Evolutionary conservation across 2,888 invertebrate species (phyloP).

Genomic region (Pseudococcus longispinus): DNA sequence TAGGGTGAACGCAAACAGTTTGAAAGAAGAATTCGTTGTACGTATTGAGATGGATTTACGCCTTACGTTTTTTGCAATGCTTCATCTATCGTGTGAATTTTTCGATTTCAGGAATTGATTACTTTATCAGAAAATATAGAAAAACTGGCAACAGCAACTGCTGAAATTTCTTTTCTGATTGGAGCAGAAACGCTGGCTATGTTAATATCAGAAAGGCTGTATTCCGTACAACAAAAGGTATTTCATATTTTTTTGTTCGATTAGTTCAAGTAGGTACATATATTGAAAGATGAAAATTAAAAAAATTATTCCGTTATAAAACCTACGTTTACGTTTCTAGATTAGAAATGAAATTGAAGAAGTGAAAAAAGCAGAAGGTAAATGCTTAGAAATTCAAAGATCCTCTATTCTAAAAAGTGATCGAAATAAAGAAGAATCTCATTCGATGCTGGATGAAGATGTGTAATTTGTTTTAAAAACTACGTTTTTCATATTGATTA

Average conservation of each 20-base stretch:
- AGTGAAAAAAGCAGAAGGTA: neutral
- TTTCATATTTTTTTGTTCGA: neutral
- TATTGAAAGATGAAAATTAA: too few relatives aligned
- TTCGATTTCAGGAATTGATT: neutral
- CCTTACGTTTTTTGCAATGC: neutral
- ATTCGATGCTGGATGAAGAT: neutral
- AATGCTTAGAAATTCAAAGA: conserved; percentile 6
- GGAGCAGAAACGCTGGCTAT: conserved; percentile 11
- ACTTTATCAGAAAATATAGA: conserved; percentile 9
- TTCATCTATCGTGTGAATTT: neutral
- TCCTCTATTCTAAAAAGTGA: neutral
- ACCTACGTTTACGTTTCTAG: neutral
- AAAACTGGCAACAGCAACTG: neutral
- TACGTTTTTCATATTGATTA: too few relatives aligned
- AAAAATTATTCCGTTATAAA: too few relatives aligned
- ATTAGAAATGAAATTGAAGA: conserved; percentile 21
- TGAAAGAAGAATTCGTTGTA: conserved; percentile 28
- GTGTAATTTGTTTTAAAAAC: neutral
- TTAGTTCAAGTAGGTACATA: neutral
- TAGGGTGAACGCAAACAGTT: neutral
- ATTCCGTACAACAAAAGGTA: conserved; percentile 3
- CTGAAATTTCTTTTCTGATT: neutral
- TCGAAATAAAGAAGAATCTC: neutral
- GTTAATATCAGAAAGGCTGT: neutral
- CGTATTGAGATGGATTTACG: neutral